A percentile compares a stretch with the other conserved stretches of the same genome.
These are phyloP conservation scores for Otocyon megalotis DNA, from an alignment of 2,113 vertebrate species.

Conservation along the genomic window DNA sequence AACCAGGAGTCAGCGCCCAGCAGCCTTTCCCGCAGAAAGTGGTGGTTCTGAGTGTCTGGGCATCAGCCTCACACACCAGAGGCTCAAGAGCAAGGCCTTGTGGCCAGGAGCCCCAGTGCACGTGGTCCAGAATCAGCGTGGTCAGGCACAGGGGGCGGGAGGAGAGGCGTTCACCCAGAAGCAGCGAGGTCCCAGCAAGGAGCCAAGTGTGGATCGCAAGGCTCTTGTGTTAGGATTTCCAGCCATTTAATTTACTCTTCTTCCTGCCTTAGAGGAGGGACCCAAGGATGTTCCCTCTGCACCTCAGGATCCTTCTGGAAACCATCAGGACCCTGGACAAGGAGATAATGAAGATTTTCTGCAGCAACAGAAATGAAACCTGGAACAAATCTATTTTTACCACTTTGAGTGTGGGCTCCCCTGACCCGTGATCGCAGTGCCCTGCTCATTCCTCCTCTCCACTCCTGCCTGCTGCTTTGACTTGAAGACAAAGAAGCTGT, in stretches of 20 bases:
- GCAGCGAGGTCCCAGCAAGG: rapidly evolving
- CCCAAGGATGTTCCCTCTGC: rapidly evolving
- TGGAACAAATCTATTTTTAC: conserved; percentile 57
- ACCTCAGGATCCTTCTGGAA: neutral
- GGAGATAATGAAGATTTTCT: conserved; percentile 70
- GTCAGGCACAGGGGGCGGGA: neutral
- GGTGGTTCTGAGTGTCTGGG: neutral
- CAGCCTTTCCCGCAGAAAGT: neutral
- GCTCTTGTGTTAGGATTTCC: neutral
- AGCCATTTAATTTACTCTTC: neutral
- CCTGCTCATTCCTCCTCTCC: conserved; percentile 28
- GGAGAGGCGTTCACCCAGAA: neutral
- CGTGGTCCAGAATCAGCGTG: too few relatives aligned
- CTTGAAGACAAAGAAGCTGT: conserved; percentile 28
- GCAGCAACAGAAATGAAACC: neutral
- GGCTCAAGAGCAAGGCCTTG: too few relatives aligned
- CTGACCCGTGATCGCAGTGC: conserved; percentile 51
- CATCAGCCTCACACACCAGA: neutral
- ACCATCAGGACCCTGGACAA: neutral
- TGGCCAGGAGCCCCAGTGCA: neutral
- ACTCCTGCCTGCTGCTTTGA: conserved; percentile 30
- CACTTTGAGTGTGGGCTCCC: conserved; percentile 24
- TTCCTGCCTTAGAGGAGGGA: neutral
- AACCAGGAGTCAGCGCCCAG: too few relatives aligned
- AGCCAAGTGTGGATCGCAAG: neutral